These are phyloP conservation scores for Podarcis lilfordi DNA, from an alignment of 2,797 vertebrate genomes.

Conservation along the genomic window DNA sequence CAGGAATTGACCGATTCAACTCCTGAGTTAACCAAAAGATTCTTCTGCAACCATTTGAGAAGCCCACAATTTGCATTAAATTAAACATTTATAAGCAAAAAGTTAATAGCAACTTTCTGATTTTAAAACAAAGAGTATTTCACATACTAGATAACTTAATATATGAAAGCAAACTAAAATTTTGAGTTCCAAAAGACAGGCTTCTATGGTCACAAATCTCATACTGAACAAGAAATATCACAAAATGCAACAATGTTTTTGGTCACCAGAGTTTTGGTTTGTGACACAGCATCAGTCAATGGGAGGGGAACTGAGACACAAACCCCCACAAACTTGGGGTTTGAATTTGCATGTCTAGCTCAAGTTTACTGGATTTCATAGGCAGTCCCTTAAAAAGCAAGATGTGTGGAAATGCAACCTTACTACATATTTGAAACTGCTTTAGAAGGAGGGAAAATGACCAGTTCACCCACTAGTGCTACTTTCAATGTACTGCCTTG, in stretches of 20 bases:
- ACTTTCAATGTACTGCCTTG: background rate
- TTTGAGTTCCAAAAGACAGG: background rate
- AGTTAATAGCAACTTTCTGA: background rate
- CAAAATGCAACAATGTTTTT: background rate
- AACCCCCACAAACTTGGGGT: too few species aligned
- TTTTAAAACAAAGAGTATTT: background rate
- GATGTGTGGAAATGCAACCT: background rate
- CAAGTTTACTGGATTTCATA: background rate
- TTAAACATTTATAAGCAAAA: background rate
- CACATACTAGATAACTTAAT: background rate
- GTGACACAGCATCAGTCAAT: background rate
- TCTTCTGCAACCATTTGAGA: background rate
- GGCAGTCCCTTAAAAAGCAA: background rate
- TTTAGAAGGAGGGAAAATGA: background rate
- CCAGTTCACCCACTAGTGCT: background rate
- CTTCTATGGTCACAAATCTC: background rate
- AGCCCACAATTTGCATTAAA: background rate
- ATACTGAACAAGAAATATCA: background rate
- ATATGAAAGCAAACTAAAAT: background rate
- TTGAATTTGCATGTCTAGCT: too few species aligned
- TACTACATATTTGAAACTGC: background rate
- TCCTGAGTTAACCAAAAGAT: background rate
- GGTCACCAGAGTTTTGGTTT: background rate
- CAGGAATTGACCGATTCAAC: background rate
- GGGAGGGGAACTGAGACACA: background rate